These are phyloP conservation scores for Cardiocondyla obscurior DNA, from an alignment of 1,140 invertebrate genomes.

Conservation along the genomic window DNA sequence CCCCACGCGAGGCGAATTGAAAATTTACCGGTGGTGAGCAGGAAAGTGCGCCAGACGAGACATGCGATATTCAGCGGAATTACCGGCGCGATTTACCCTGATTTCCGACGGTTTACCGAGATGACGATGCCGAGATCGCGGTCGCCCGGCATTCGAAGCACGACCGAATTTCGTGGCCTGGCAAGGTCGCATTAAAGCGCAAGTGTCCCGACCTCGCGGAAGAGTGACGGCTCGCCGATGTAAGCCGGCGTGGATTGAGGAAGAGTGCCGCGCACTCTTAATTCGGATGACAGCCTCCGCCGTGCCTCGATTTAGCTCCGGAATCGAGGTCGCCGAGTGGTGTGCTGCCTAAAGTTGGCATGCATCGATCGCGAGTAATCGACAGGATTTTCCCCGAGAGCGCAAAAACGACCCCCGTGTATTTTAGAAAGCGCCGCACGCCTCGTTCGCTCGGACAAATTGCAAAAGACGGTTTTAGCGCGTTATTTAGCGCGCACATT, in stretches of 20 bases:
- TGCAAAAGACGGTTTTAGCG: background rate
- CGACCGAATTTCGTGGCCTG: conserved; percentile 32
- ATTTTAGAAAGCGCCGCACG: conserved; percentile 7
- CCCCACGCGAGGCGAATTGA: background rate
- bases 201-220: background rate
- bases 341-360: conserved; percentile 28
- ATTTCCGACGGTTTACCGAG: conserved; percentile 43
- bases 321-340: conserved; percentile 31
- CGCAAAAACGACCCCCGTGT: background rate
- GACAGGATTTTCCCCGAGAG: background rate
- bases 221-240: background rate
- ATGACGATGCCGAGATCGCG: conserved; percentile 38
- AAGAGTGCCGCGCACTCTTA: background rate
- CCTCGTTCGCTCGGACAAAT: background rate
- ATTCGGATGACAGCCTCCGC: background rate
- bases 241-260: background rate
- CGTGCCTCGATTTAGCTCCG: conserved; percentile 5
- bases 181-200: conserved; percentile 38
- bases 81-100: conserved; percentile 30
- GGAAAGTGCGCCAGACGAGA: background rate
- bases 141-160: conserved; percentile 26
- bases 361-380: conserved; percentile 16
- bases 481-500: too few relatives aligned
- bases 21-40: background rate
- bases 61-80: conserved; percentile 24